These are phyloP conservation scores for Bettongia penicillata DNA, from an alignment of 2,113 vertebrate species.

Conservation along the genomic window DNA sequence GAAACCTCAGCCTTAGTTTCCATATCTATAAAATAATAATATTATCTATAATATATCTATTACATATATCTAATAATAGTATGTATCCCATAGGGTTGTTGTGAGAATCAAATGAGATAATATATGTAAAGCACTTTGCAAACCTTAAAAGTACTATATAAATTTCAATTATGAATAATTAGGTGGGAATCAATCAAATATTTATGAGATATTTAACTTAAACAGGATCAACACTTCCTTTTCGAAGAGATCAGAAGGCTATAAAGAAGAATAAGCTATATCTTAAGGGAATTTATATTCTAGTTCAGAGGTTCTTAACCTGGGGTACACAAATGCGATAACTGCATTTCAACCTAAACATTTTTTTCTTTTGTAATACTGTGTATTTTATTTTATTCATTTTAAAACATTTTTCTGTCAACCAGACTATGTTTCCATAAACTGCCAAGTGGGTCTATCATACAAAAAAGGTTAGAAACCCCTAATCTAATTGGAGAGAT, in stretches of 20 bases:
- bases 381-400: background rate
- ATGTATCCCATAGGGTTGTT: background rate
- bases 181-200: background rate
- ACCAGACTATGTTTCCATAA: background rate
- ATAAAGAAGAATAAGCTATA: background rate
- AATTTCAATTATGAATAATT: background rate
- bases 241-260: background rate
- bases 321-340: background rate
- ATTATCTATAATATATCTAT: too few species aligned
- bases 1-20: background rate
- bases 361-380: background rate
- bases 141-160: background rate
- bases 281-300: background rate
- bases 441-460: background rate
- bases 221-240: background rate
- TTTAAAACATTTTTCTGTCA: background rate
- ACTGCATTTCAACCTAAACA: background rate
- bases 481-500: background rate
- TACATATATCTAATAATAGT: too few species aligned
- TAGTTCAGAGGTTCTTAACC: background rate
- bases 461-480: background rate
- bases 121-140: background rate
- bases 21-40: background rate
- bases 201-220: background rate
- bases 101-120: background rate